Percentiles rank a stretch among this genome's conserved stretches.
Conservation (phyloP, 2,113 vertebrate genomes). For the Falcunculus frontatus region DNA sequence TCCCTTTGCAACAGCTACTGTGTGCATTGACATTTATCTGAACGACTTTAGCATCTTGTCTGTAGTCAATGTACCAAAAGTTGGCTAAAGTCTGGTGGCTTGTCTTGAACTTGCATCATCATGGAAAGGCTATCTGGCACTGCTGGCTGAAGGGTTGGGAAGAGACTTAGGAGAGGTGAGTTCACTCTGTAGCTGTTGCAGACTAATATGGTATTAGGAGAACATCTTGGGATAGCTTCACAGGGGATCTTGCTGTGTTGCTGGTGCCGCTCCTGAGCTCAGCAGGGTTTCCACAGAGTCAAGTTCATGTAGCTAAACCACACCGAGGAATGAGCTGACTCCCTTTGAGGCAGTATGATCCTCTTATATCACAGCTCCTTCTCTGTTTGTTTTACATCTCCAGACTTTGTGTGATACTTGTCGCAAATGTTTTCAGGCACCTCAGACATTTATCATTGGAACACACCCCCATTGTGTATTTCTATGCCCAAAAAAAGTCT, state of each 20-base stretch:
- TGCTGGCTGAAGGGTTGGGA: neutral
- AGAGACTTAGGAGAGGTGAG: neutral
- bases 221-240: neutral
- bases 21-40: neutral
- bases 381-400: neutral
- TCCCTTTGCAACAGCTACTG: fast-evolving
- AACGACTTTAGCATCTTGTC: neutral
- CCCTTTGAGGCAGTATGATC: fast-evolving
- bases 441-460: neutral
- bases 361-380: neutral
- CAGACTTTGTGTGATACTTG: neutral
- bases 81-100: neutral
- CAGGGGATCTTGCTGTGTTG: neutral
- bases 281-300: neutral
- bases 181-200: neutral
- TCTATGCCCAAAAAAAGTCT: neutral
- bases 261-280: neutral
- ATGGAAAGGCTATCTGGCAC: neutral
- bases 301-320: neutral
- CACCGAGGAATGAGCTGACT: neutral
- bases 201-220: no score
- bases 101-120: neutral
- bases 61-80: neutral
- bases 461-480: neutral
- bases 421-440: neutral